A percentile compares a stretch with the other conserved stretches of the same genome.
These are phyloP conservation scores for Pyrocephalus nanus DNA, from an alignment of 2,797 vertebrate genomes.

Conservation along the genomic window DNA sequence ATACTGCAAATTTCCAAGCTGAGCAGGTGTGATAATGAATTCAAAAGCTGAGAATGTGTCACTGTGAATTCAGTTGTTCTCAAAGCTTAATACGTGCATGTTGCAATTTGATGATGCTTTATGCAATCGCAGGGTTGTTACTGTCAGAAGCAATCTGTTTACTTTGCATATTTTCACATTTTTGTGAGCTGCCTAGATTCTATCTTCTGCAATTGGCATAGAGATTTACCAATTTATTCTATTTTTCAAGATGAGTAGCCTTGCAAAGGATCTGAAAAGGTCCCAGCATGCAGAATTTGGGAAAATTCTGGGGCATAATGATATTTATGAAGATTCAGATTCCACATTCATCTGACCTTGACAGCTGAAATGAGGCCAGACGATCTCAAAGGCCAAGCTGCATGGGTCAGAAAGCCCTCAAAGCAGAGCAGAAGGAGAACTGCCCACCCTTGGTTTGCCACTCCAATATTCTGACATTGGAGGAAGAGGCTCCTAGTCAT, in stretches of 20 bases:
- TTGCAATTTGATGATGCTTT: conserved; percentile 71
- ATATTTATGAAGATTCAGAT: conserved; percentile 58
- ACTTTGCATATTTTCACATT: conserved; percentile 71
- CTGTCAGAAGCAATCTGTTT: conserved; percentile 74
- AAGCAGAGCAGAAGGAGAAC: neutral
- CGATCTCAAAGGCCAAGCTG: neutral
- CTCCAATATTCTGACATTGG: neutral
- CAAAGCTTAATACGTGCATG: conserved; percentile 49
- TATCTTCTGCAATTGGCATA: conserved; percentile 62
- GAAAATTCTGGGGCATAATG: conserved; percentile 49
- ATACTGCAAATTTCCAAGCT: conserved; percentile 22
- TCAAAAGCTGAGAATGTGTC: conserved; percentile 50
- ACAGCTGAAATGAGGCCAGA: neutral
- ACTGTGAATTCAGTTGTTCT: conserved; percentile 59
- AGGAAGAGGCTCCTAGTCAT: neutral
- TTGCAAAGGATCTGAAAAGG: conserved; percentile 46
- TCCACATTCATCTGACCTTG: conserved; percentile 51
- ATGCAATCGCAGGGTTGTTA: conserved; percentile 64
- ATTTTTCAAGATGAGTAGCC: conserved; percentile 56
- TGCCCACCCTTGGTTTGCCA: neutral
- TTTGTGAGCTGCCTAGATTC: conserved; percentile 50
- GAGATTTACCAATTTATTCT: conserved; percentile 70
- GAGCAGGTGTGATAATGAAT: conserved; percentile 66
- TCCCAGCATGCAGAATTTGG: conserved; percentile 45
- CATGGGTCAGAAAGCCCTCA: neutral